Conservation (phyloP, 92 coral and sea anemone species). For the Epizoanthus scotinus region DNA sequence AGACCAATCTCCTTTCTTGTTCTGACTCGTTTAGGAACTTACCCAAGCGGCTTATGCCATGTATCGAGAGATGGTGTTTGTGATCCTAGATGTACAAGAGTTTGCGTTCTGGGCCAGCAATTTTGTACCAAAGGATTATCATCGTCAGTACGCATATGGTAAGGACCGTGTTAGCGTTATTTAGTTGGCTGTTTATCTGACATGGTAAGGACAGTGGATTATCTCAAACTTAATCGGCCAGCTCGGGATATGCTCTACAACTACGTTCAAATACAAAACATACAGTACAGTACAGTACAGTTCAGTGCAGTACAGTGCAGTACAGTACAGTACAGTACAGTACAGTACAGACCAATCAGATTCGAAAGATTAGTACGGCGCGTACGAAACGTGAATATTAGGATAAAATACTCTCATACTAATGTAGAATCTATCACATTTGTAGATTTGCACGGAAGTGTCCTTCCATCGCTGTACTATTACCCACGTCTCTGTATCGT, state of each 20-base stretch:
- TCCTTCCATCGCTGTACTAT: constrained; percentile 69
- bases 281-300: no score
- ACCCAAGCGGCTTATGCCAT: constrained; percentile 84
- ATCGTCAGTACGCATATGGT: constrained; percentile 75
- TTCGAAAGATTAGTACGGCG: no score
- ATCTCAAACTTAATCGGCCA: no score
- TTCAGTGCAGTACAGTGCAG: no score
- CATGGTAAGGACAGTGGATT: no score
- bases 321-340: no score
- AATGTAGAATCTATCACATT: no score
- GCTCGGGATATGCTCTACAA: no score
- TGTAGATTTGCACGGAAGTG: constrained; percentile 17
- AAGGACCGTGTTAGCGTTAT: constrained; percentile 23
- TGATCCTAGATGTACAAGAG: constrained; percentile 86
- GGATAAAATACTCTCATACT: no score
- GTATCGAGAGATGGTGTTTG: constrained; percentile 87
- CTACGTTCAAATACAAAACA: no score
- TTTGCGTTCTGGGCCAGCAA: constrained; percentile 94
- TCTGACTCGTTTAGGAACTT: constrained; percentile 57
- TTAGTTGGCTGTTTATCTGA: background rate
- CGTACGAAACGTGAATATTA: no score
- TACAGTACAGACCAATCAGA: no score
- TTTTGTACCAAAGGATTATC: constrained; percentile 90
- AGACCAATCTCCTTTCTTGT: background rate
- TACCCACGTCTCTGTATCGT: constrained; percentile 94